A percentile compares a stretch with the other conserved stretches of the same genome.
phyloP scores from a whole-genome alignment of 2,797 vertebrate genomes.

The Periophthalmus magnuspinnatus region DNA sequence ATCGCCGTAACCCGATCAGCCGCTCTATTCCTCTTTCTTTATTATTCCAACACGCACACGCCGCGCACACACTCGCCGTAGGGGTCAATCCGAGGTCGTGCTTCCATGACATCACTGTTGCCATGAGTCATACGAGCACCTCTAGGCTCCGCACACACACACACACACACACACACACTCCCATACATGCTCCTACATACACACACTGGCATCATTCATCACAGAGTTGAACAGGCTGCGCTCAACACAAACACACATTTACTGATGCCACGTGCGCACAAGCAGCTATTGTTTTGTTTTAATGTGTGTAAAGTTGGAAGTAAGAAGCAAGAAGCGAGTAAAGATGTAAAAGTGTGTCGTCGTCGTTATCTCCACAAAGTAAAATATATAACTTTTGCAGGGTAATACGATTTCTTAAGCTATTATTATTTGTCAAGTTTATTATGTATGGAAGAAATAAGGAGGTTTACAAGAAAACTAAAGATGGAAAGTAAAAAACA shows the following conservation, averaged over 20 bases:
- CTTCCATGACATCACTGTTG: conserved; percentile 78
- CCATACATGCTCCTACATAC: neutral
- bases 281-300: neutral
- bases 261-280: neutral
- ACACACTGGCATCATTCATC: conserved; percentile 37
- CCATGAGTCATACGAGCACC: conserved; percentile 71
- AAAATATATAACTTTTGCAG: too few relatives aligned
- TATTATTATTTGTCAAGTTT: too few relatives aligned
- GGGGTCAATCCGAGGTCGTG: conserved; percentile 69
- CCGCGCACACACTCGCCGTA: conserved; percentile 12
- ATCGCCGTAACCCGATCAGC: conserved; percentile 54
- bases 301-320: neutral
- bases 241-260: conserved; percentile 21
- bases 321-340: neutral
- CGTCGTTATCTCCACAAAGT: neutral
- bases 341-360: neutral
- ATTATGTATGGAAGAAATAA: too few relatives aligned
- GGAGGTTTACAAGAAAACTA: too few relatives aligned
- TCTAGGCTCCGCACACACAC: conserved; percentile 45
- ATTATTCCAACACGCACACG: conserved; percentile 23
- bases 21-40: conserved; percentile 27
- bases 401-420: too few relatives aligned
- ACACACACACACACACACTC: conserved; percentile 11
- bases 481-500: too few relatives aligned
- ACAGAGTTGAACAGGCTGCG: conserved; percentile 14